Conservation (phyloP, 2,113 vertebrate species). For the Chunga burmeisteri region DNA sequence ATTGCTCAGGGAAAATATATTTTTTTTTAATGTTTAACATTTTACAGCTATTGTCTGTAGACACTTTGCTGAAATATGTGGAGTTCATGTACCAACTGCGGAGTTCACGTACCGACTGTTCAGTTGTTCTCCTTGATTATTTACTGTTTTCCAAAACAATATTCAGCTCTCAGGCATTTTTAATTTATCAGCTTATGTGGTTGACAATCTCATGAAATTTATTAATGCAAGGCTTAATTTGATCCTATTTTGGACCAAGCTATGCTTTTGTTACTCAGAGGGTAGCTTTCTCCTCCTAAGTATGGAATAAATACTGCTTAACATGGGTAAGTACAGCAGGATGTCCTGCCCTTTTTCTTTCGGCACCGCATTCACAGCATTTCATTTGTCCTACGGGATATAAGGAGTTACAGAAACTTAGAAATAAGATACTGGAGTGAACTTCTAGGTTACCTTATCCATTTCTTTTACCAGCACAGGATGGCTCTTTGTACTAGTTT, state of each 20-base stretch:
- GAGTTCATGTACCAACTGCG: not conserved
- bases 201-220: not conserved
- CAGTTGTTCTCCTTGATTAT: not conserved
- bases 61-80: not conserved
- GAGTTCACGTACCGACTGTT: not conserved
- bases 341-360: not conserved
- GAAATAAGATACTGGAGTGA: slow-evolving; percentile 54
- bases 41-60: not conserved
- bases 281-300: not conserved
- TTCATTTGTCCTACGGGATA: slow-evolving; percentile 58
- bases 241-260: not conserved
- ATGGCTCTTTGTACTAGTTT: slow-evolving; percentile 44
- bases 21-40: not conserved
- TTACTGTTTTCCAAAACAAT: not conserved
- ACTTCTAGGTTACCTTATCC: slow-evolving; percentile 38
- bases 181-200: not conserved
- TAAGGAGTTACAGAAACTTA: slow-evolving; percentile 38
- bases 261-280: not conserved
- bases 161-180: not conserved
- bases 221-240: not conserved
- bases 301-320: slow-evolving; percentile 7
- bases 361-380: slow-evolving; percentile 8
- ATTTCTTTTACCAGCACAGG: slow-evolving; percentile 37
- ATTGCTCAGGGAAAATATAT: not conserved
- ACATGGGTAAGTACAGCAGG: not conserved